Evolutionary conservation across 1,140 invertebrate genomes (phyloP), one percentile per base, ranked within the genome.

Genomic region (Pseudomyrmex pallidus): DNA sequence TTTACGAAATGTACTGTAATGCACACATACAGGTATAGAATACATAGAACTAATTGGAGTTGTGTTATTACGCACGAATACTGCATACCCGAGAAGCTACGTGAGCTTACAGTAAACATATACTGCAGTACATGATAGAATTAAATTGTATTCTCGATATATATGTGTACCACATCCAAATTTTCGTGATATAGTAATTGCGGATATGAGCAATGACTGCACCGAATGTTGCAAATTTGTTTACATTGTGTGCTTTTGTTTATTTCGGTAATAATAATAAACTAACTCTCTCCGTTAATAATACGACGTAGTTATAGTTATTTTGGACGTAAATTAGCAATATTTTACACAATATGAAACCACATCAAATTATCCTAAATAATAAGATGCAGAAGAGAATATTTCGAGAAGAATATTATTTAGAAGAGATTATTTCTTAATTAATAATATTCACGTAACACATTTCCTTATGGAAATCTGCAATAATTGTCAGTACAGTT

Each of bases 81-180:
- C 48, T 50, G 15, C 64, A 50, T 68, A 57, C 15, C 2, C 52
- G 76, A 70, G 54, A 78, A 57, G 66, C 76, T 44, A 80, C 20
- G 15, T 25, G 44, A 72, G 56, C 54, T 80, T 80, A 80, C 70
- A 72, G 22, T 80, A 80, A 80, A 80, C 54, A 72, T 44, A 72
- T 44, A 61, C n/a, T 59, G 20, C 9, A 17, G 13, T 25, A 20
- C 48, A 70, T 80, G 61, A 70, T 80, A 44, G 35, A 80, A 70
- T 80, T 80, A 72, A 78, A 72, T n/a, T 1, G 20, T 17, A 44
- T 70, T 61, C 12, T 17, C 25, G 62, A 77, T 54, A 13, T n/a
- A n/a, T 54, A 8, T 3, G 10, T 50, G 35, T 9, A 13, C 4
- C 50, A 35, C 25, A 20, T 17, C 5, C 12, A 48, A 22, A 72